Evolutionary conservation across 2,888 invertebrate genomes (phyloP).

Genomic region (Cacoxenus indagator): DNA sequence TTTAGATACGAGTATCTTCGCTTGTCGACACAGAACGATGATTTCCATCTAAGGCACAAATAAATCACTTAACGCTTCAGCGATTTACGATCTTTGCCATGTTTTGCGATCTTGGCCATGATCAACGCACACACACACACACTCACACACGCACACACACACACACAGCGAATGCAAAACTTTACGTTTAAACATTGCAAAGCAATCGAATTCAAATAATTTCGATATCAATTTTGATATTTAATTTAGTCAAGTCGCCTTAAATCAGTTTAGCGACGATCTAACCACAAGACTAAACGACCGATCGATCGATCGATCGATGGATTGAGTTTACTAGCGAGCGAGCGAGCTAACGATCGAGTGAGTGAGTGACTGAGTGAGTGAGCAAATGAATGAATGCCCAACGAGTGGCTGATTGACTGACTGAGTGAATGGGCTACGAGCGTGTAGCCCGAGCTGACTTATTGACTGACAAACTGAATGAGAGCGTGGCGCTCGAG

Average conservation of each 20-base stretch:
- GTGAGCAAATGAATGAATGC: background rate
- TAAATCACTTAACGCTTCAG: background rate
- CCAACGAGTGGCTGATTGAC: background rate
- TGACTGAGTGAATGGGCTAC: background rate
- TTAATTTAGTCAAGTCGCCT: no score
- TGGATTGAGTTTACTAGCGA: background rate
- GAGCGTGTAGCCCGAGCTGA: background rate
- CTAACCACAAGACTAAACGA: no score
- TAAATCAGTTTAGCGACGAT: background rate
- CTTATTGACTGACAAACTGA: background rate
- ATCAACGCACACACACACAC: background rate
- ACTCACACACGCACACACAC: no score
- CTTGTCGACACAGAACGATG: background rate
- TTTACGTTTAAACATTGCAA: no score
- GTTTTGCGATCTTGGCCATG: background rate
- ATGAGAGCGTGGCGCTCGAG: background rate
- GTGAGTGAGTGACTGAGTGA: background rate
- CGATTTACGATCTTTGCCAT: background rate
- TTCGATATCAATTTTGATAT: no score
- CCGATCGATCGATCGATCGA: background rate
- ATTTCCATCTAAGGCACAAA: background rate
- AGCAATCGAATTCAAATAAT: no score
- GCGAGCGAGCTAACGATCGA: background rate
- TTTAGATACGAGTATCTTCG: background rate
- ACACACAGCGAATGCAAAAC: no score